Conservation (phyloP, 2,888 invertebrate species). For the Xanthorhoe designata region DNA sequence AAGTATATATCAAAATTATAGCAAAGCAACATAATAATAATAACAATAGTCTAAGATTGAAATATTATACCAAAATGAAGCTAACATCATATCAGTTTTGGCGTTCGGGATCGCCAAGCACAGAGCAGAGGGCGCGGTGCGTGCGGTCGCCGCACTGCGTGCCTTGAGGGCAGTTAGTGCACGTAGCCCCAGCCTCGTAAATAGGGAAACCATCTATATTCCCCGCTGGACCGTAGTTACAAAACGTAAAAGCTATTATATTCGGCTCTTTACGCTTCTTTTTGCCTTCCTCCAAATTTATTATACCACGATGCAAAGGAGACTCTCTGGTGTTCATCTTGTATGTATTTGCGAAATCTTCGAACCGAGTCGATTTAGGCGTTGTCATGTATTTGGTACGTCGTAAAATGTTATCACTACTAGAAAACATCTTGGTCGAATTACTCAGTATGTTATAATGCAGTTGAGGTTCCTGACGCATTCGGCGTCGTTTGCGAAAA, state of each 20-base stretch:
- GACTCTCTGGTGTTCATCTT: constrained; percentile 54
- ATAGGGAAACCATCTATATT: constrained; percentile 80
- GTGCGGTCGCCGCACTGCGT: constrained; percentile 71
- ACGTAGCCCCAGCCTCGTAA: constrained; percentile 70
- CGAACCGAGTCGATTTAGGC: constrained; percentile 49
- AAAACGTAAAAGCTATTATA: constrained; percentile 75
- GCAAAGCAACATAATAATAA: too few relatives aligned
- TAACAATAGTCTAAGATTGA: background rate
- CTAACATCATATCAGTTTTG: background rate
- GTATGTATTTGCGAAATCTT: constrained; percentile 57
- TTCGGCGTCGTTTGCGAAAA: constrained; percentile 61
- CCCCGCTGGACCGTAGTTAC: constrained; percentile 80
- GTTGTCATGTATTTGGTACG: constrained; percentile 67
- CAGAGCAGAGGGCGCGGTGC: constrained; percentile 72
- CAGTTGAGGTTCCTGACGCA: background rate
- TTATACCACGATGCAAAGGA: constrained; percentile 66
- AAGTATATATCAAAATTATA: background rate
- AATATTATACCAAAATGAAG: background rate
- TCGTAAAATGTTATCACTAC: constrained; percentile 61
- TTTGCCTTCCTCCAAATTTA: constrained; percentile 42
- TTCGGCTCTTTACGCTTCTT: constrained; percentile 58
- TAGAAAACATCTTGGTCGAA: constrained; percentile 43
- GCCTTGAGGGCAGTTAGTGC: constrained; percentile 74
- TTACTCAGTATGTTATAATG: constrained; percentile 3
- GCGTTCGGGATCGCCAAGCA: constrained; percentile 68